These are phyloP conservation scores for Notarius quadriscutis DNA, from an alignment of 2,113 vertebrate genomes.

Conservation along the genomic window DNA sequence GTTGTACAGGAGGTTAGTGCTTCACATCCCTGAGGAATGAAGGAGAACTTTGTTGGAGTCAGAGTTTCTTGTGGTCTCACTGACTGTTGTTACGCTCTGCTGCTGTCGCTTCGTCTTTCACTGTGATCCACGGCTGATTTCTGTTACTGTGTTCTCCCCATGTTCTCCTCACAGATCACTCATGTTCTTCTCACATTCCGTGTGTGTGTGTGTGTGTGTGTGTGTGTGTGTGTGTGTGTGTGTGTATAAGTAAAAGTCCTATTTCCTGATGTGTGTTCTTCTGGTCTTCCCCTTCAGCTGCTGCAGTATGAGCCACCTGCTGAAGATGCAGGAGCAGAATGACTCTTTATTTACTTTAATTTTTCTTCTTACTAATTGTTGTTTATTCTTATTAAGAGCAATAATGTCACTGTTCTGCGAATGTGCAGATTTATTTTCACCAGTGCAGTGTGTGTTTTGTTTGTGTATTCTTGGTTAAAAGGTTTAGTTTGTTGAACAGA, in stretches of 20 bases:
- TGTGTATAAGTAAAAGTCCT: background rate
- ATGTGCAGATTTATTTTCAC: background rate
- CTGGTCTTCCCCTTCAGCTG: conserved; percentile 72
- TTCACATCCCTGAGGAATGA: too few relatives aligned
- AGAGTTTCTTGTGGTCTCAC: too few relatives aligned
- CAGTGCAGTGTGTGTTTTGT: background rate
- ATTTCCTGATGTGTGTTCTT: conserved; percentile 6
- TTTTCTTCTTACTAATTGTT: background rate
- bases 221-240: background rate
- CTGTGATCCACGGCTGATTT: too few relatives aligned
- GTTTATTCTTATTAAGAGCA: background rate
- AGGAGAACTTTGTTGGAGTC: too few relatives aligned
- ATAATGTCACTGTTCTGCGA: background rate
- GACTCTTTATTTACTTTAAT: background rate
- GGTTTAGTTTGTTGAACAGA: background rate
- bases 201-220: background rate
- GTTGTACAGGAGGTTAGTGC: too few relatives aligned
- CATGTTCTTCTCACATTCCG: too few relatives aligned
- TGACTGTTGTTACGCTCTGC: too few relatives aligned
- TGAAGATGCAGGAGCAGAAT: conserved; percentile 76
- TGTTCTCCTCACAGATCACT: too few relatives aligned
- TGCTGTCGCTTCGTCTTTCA: too few relatives aligned
- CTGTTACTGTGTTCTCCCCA: too few relatives aligned
- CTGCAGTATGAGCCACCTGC: conserved; percentile 82
- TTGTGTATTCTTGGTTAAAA: background rate